A percentile compares a stretch with the other conserved stretches of the same genome.
Conservation (phyloP, 2,888 invertebrate species). For the Mythimna ferrago region DNA sequence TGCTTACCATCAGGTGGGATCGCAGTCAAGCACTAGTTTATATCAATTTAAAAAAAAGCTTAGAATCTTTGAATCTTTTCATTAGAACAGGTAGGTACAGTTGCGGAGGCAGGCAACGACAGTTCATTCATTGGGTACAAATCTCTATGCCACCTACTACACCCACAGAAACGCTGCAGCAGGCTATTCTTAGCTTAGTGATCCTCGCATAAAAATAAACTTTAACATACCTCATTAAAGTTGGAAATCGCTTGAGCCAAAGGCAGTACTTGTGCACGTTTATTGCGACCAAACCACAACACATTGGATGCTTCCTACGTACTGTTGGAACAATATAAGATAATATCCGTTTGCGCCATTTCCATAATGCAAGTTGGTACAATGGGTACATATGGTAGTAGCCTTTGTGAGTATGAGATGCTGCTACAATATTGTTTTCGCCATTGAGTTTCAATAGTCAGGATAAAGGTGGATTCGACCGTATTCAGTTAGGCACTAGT, state of each 20-base stretch:
- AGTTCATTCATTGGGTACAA: constrained; percentile 7
- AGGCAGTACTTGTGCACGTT: constrained; percentile 25
- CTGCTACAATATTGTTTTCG: background rate
- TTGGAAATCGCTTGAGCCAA: constrained; percentile 4
- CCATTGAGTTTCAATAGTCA: background rate
- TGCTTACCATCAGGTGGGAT: no score
- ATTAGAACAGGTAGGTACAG: background rate
- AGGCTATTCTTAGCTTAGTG: constrained; percentile 6
- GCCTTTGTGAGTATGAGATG: background rate
- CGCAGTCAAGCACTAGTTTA: no score
- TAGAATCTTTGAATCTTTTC: no score
- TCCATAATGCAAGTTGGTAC: constrained; percentile 21
- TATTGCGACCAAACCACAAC: constrained; percentile 45
- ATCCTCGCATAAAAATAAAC: constrained; percentile 21
- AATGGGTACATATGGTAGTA: constrained; percentile 8
- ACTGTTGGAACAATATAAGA: constrained; percentile 53
- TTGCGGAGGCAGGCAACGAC: no score
- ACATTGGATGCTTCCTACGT: constrained; percentile 46
- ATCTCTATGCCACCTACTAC: constrained; percentile 1
- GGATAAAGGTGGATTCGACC: background rate
- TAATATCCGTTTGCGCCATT: constrained; percentile 58
- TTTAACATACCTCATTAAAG: constrained; percentile 8
- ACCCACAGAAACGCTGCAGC: constrained; percentile 6
- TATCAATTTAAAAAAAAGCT: no score
- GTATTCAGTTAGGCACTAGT: background rate